phyloP scores from a whole-genome alignment of 1,140 invertebrate species.

The Drosophila yakuba region DNA sequence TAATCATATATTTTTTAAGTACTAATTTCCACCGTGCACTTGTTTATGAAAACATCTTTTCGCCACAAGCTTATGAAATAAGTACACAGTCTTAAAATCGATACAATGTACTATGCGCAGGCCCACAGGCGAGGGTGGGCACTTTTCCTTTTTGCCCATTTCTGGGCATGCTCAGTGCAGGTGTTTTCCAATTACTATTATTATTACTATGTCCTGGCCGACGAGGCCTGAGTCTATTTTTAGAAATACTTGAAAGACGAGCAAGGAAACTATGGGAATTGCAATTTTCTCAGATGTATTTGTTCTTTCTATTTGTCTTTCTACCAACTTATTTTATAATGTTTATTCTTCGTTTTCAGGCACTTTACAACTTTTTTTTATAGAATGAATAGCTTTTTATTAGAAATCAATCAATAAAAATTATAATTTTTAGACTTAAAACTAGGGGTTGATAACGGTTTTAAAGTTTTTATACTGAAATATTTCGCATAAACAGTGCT shows the following conservation, averaged over 20 bases:
- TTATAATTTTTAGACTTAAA: not conserved
- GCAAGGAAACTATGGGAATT: too few species aligned
- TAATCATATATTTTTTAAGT: conserved; percentile 23
- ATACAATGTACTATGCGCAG: conserved; percentile 45
- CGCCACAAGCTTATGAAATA: conserved; percentile 35
- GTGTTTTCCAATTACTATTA: conserved; percentile 21
- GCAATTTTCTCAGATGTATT: too few species aligned
- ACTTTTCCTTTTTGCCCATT: conserved; percentile 10
- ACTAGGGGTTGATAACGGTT: not conserved
- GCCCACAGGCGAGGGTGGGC: conserved; percentile 30
- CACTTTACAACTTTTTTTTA: too few species aligned
- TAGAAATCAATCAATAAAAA: too few species aligned
- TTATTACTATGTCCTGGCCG: not conserved
- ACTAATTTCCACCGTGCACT: conserved; percentile 23
- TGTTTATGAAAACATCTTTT: conserved; percentile 54
- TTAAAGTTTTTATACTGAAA: not conserved
- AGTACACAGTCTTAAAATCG: conserved; percentile 50
- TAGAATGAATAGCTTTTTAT: too few species aligned
- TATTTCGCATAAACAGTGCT: not conserved
- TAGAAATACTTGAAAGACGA: not conserved
- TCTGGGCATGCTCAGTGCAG: conserved; percentile 50
- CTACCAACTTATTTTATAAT: too few species aligned
- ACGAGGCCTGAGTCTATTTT: not conserved
- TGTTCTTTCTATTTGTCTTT: too few species aligned
- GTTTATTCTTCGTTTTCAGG: too few species aligned